Evolutionary conservation across 2,797 vertebrate genomes (phyloP), one percentile per base, ranked within the genome.

Genomic region (Enteromius argenteus): DNA sequence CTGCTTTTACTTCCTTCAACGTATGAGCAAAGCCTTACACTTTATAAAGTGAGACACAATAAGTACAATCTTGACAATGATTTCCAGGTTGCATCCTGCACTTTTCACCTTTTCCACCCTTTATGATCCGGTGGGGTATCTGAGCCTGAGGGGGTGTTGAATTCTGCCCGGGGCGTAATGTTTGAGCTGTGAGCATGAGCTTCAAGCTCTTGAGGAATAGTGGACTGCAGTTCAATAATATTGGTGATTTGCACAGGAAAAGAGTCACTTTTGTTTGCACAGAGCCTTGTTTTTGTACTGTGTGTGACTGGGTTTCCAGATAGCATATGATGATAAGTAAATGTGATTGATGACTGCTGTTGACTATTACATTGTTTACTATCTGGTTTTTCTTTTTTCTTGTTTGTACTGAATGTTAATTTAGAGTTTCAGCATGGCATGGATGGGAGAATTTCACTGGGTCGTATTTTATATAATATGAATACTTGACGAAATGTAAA

Each of bases 31-130:
- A 37, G 32, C 72, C 51, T 14, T 56, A n/a, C 14, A 32, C 7
- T 32, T 62, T 10, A 51, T 17, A 32, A 32, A 19, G 23, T 27
- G 73, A 76, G n/a, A 17, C 32, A 53, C 46, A 13, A 15, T 73
- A 73, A 32, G 49, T 35, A 53, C 72, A 74, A 39, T 58, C 13
- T 42, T 42, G 53, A 76, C 74, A 60, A 27, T 76, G 35, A 39
- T 76, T 60, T 76, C 53, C 27, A 78, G 39, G 17, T 32, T 78
- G 76, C 53, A 78, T 64, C 58, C 64, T 68, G 30, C 44, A n/a
- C 78, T 79, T 53, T 66, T 79, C 37, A 79, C 78, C 78, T 51
- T n/a, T 37, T 79, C 19, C 27, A 35, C 19, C 62, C 30, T 30
- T 68, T 5, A 64, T 51, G 60, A 79, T 66, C 13, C 44, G 0